Evolutionary conservation across 2,797 vertebrate species (phyloP).

Genomic region (Falco concolor): DNA sequence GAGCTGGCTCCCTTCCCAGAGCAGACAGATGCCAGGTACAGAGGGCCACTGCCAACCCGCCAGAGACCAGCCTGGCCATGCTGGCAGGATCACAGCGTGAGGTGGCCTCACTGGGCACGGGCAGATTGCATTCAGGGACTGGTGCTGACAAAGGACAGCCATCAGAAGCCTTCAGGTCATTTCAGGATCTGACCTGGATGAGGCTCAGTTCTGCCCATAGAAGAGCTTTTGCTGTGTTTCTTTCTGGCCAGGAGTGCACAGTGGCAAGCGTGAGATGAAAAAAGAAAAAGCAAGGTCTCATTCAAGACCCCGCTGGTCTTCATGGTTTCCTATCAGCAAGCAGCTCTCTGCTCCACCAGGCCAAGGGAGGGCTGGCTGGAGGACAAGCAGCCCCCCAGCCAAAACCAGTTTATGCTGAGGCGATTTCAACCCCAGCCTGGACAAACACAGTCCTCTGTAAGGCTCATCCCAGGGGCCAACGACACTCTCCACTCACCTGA

Average conservation of each 20-base stretch:
- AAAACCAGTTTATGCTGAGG: not conserved
- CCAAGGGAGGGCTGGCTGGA: not conserved
- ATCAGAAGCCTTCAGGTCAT: not conserved
- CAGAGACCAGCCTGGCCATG: not conserved
- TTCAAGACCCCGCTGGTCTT: not conserved
- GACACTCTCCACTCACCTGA: slow-evolving; percentile 38
- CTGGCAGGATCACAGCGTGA: not conserved
- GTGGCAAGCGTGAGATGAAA: not conserved
- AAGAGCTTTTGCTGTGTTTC: not conserved
- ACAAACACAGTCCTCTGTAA: not conserved
- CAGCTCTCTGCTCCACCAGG: not conserved
- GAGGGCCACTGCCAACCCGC: not conserved
- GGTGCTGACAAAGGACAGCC: not conserved
- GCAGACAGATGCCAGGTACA: rapidly evolving
- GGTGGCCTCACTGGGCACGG: not conserved
- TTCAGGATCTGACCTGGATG: not conserved
- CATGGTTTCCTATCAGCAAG: not conserved
- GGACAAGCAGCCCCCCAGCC: not conserved
- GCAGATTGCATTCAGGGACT: not conserved
- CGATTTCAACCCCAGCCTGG: not conserved
- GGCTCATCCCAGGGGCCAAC: not conserved
- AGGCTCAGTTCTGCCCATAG: not conserved
- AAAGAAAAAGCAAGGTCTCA: not conserved
- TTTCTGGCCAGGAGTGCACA: not conserved
- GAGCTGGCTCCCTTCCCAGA: not conserved